Base-by-base conservation (phyloP, 2,888 invertebrate species). In the Mythimna lalbum region DNA sequence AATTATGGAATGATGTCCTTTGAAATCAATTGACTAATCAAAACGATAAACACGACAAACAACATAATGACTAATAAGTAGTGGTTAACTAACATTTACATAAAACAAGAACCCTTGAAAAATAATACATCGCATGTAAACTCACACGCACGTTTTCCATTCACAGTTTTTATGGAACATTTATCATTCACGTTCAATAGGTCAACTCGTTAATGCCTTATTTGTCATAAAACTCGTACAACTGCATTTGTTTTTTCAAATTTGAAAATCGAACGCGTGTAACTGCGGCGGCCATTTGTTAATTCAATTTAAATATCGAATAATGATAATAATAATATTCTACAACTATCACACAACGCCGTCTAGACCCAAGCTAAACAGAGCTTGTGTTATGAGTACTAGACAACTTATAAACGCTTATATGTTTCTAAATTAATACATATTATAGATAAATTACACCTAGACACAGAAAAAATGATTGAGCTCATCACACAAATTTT, bases 191-290 rank as follows among this genome's bases (percentile, higher is more conserved):
- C 21, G 21, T 57, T 67, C 67, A 60, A 39, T 70, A 31, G 39
- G 43, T 63, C 53, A 55, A 66, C 50, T 12, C 17, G 31, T 39
- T 64, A 52, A 23, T 62, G 19, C 19, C 23, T 47, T 67, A 67
- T 63, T 73, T 66, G 55, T 60, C 55, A n/a, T 50, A 55, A 65
- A 63, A 50, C 50, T 6, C 17, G 49, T 43, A 5, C 27, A 21
- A 56, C n/a, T 23, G 14, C 52, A 0, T 63, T 63, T 49, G 10
- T 63, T 57, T 53, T 70, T 36, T 64, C 49, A 74, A 27, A 64
- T 71, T 68, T 69, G 47, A 62, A 65, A 59, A 69, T 47, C 19
- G 62, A 76, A 76, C 71, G 19, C 61, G n/a, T 36, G 52, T 9
- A 27, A 39, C 50, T 33, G 62, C 33, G 33, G 21, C 27, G 21